These are phyloP conservation scores for Augiades crinisus DNA, from an alignment of 2,888 invertebrate genomes.

Conservation along the genomic window DNA sequence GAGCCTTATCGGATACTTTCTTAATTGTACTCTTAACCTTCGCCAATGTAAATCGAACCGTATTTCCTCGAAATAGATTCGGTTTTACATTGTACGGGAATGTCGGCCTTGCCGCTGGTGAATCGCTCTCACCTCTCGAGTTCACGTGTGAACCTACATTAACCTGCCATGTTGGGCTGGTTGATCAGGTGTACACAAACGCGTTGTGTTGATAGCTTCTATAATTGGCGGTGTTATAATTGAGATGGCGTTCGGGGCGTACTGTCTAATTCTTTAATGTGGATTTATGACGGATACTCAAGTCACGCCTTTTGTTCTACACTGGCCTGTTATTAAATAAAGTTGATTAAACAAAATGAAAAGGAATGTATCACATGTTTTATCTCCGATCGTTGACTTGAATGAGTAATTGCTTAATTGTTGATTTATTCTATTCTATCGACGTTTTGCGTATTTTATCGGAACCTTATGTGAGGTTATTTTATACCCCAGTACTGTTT, in stretches of 20 bases:
- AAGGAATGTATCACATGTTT: constrained; percentile 41
- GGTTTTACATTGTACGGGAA: constrained; percentile 56
- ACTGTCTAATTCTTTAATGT: constrained; percentile 67
- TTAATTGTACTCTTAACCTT: constrained; percentile 68
- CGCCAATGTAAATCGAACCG: constrained; percentile 66
- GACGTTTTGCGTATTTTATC: background rate
- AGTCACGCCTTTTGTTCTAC: constrained; percentile 63
- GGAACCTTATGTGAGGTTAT: no score
- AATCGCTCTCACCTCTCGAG: constrained; percentile 75
- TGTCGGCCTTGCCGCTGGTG: constrained; percentile 77
- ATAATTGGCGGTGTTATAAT: constrained; percentile 59
- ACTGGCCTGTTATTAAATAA: constrained; percentile 28
- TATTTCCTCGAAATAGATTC: constrained; percentile 56
- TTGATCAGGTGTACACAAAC: constrained; percentile 56
- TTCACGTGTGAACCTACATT: constrained; percentile 79
- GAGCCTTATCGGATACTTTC: constrained; percentile 76
- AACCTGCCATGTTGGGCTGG: constrained; percentile 68
- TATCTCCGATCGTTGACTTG: constrained; percentile 17
- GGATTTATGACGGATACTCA: constrained; percentile 61
- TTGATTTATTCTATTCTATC: constrained; percentile 6
- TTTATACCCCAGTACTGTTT: no score
- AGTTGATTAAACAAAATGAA: constrained; percentile 27
- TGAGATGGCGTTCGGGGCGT: constrained; percentile 66
- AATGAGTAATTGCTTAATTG: constrained; percentile 20
- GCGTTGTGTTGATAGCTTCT: constrained; percentile 52